These are phyloP conservation scores for Solenopsis invicta DNA, from an alignment of 1,140 invertebrate genomes.

Conservation along the genomic window DNA sequence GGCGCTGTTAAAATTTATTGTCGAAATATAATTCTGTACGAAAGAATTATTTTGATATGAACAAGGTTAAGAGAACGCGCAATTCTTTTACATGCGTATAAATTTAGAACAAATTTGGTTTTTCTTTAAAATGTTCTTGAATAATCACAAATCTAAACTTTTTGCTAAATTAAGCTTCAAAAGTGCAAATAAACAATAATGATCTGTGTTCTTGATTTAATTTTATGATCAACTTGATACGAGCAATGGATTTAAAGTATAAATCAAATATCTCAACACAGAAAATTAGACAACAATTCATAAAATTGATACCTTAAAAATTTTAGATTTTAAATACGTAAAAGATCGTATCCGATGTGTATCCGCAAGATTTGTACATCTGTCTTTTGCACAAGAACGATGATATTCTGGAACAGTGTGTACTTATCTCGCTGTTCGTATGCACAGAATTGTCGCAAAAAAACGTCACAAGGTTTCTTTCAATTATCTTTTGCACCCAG, in stretches of 20 bases:
- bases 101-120: not conserved
- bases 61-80: too few relatives aligned
- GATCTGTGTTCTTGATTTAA: not conserved
- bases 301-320: not conserved
- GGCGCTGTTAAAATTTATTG: not conserved
- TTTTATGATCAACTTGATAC: not conserved
- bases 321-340: not conserved
- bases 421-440: not conserved
- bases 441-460: not conserved
- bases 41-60: not conserved
- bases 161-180: not conserved
- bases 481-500: slow-evolving; percentile 25
- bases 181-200: not conserved
- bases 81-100: not conserved
- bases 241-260: not conserved
- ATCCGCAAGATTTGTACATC: not conserved
- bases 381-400: not conserved
- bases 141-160: not conserved
- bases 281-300: not conserved
- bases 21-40: not conserved
- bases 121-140: not conserved
- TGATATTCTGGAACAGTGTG: not conserved
- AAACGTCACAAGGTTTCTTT: not conserved
- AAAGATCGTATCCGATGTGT: not conserved
- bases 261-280: not conserved